Evolutionary conservation across 2,888 invertebrate genomes (phyloP).

Genomic region (Parnassius glacialis): DNA sequence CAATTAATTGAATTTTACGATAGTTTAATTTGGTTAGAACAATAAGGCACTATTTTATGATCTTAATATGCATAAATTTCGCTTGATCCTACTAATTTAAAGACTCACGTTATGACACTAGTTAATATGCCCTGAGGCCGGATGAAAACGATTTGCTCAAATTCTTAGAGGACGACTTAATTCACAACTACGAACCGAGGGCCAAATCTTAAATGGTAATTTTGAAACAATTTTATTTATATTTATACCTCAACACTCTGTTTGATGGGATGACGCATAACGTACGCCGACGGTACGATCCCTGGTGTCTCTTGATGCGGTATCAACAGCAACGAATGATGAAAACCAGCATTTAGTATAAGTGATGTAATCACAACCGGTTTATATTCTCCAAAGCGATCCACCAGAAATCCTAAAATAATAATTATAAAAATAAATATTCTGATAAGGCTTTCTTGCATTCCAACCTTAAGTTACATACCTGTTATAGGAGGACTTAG

Average conservation of each 20-base stretch:
- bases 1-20: no score
- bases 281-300: constrained; percentile 87
- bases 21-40: no score
- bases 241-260: constrained; percentile 84
- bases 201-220: constrained; percentile 53
- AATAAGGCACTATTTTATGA: no score
- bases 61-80: constrained; percentile 53
- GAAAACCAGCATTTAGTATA: constrained; percentile 88
- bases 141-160: constrained; percentile 78
- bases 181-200: constrained; percentile 53
- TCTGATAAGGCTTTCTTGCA: constrained; percentile 21
- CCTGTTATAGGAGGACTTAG: constrained; percentile 91
- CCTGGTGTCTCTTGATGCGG: constrained; percentile 90
- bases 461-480: constrained; percentile 53
- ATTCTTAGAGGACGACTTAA: constrained; percentile 70
- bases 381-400: constrained; percentile 93
- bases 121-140: constrained; percentile 73
- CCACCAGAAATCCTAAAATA: constrained; percentile 88
- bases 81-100: constrained; percentile 72
- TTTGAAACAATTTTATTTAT: constrained; percentile 38
- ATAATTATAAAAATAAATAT: constrained; percentile 25
- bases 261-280: constrained; percentile 86
- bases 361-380: constrained; percentile 89
- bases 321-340: constrained; percentile 88
- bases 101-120: constrained; percentile 64